These are phyloP conservation scores for Octopus sinensis DNA, from an alignment of 1,140 invertebrate species.

Conservation along the genomic window DNA sequence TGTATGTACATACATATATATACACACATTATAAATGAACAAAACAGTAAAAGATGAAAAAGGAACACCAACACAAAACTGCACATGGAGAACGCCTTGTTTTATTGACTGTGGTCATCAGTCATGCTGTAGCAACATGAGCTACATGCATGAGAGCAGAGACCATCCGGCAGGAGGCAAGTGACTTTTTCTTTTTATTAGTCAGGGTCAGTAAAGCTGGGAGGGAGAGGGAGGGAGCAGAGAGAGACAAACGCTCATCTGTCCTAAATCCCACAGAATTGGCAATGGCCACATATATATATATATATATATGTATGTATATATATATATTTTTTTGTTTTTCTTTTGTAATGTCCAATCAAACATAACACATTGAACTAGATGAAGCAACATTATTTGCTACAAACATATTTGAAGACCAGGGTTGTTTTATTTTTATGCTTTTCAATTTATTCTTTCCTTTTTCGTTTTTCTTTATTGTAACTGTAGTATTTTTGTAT, in stretches of 20 bases:
- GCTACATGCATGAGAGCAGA: background rate
- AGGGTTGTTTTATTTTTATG: background rate
- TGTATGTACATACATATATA: too few relatives aligned
- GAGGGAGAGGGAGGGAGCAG: background rate
- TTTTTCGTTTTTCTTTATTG: too few relatives aligned
- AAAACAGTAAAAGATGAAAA: too few relatives aligned
- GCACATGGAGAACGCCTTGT: constrained; percentile 4
- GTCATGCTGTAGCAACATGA: background rate
- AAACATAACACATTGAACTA: background rate
- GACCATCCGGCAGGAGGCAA: constrained; percentile 9
- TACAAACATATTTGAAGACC: background rate
- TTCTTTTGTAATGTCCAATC: background rate
- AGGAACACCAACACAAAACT: background rate
- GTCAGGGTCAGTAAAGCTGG: background rate
- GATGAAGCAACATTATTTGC: background rate
- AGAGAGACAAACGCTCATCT: too few relatives aligned
- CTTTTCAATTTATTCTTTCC: too few relatives aligned
- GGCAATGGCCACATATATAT: background rate
- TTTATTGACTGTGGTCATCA: constrained; percentile 5
- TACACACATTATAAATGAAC: too few relatives aligned
- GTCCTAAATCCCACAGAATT: too few relatives aligned
- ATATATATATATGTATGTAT: too few relatives aligned
- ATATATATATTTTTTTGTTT: background rate
- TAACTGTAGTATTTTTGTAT: too few relatives aligned
- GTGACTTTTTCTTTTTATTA: background rate